A percentile compares a stretch with the other conserved stretches of the same genome.
Evolutionary conservation across 2,113 vertebrate species (phyloP).

Genomic region (Clarias magur): DNA sequence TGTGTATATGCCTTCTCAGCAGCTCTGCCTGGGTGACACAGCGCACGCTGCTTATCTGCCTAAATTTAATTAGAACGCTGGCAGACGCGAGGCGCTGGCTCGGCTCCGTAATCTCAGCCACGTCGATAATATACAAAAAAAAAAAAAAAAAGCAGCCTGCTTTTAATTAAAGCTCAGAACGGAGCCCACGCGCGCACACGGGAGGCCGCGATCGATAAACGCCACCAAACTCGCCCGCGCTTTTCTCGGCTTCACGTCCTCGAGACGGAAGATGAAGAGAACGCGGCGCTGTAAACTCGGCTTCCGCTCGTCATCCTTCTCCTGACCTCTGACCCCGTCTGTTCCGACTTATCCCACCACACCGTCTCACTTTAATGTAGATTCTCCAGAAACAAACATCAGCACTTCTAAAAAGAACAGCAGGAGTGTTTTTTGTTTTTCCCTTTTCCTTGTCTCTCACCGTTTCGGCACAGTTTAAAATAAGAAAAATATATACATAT

Average conservation of each 20-base stretch:
- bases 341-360: neutral
- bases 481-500: no score
- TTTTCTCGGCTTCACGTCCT: constrained; percentile 4
- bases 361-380: neutral
- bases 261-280: neutral
- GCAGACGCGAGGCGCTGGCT: constrained; percentile 58
- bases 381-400: neutral
- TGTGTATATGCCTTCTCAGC: neutral
- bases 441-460: no score
- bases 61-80: constrained; percentile 69
- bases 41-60: constrained; percentile 1
- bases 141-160: constrained; percentile 54
- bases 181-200: constrained; percentile 60
- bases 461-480: neutral
- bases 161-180: constrained; percentile 73
- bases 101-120: constrained; percentile 56
- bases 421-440: neutral
- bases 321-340: neutral
- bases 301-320: neutral
- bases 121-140: constrained; percentile 54
- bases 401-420: neutral
- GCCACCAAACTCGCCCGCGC: constrained; percentile 25
- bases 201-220: constrained; percentile 48
- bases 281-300: neutral
- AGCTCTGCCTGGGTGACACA: constrained; percentile 17